A percentile compares a stretch with the other conserved stretches of the same genome.
phyloP scores from a whole-genome alignment of 2,888 invertebrate genomes.

The Gari tellinella region DNA sequence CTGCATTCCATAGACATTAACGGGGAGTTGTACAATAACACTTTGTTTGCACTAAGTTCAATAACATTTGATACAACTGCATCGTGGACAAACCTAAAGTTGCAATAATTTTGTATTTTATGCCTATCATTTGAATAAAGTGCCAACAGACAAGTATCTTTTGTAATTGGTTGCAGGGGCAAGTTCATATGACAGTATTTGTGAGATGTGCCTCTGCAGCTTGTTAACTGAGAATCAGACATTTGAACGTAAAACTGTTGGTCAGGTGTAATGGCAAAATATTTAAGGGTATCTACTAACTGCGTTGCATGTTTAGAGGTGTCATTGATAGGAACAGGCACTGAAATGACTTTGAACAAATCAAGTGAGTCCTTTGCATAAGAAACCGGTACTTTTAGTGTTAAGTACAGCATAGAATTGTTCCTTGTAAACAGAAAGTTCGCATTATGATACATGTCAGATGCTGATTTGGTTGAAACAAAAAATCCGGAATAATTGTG shows the following conservation, averaged over 20 bases:
- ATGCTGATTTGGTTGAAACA: constrained; percentile 1
- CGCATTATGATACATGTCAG: constrained; percentile 8
- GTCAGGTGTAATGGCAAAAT: constrained; percentile 35
- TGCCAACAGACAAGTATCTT: constrained; percentile 14
- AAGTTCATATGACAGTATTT: constrained; percentile 13
- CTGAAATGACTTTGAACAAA: constrained; percentile 38
- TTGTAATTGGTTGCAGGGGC: constrained; percentile 13
- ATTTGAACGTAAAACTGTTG: constrained; percentile 38
- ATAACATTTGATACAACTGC: constrained; percentile 4
- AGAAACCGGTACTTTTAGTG: constrained; percentile 32
- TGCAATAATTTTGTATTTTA: constrained; percentile 1
- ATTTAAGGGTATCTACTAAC: constrained; percentile 29
- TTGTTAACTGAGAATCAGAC: constrained; percentile 15
- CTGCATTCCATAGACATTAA: constrained; percentile 18
- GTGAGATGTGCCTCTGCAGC: constrained; percentile 6
- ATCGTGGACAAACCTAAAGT: constrained; percentile 28
- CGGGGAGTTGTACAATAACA: constrained; percentile 11
- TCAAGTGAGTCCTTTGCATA: constrained; percentile 34
- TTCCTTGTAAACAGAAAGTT: constrained; percentile 25
- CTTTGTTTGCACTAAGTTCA: constrained; percentile 11
- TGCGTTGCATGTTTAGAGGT: constrained; percentile 54
- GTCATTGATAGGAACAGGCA: constrained; percentile 46
- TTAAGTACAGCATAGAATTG: constrained; percentile 13
- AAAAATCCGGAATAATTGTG: constrained; percentile 19
- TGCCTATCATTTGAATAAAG: constrained; percentile 9